A percentile compares a stretch with the other conserved stretches of the same genome.
Evolutionary conservation across 2,888 invertebrate genomes (phyloP).

Genomic region (Chloroclysta siterata): DNA sequence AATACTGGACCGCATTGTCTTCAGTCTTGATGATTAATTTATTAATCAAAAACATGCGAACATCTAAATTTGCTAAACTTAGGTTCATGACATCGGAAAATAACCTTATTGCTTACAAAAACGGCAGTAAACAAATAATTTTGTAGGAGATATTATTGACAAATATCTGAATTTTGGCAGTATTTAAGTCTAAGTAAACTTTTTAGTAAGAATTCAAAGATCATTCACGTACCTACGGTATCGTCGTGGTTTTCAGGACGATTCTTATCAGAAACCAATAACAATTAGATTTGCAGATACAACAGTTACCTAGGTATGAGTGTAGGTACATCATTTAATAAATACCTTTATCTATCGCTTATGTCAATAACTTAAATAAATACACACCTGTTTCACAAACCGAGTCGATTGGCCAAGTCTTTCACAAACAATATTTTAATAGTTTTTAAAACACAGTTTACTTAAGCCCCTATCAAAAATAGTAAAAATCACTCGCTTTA

Average conservation of each 20-base stretch:
- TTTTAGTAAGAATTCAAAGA: no score
- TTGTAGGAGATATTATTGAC: no score
- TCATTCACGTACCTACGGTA: no score
- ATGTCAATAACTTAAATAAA: slow-evolving; percentile 17
- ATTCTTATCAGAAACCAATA: neutral
- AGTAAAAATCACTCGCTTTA: slow-evolving; percentile 38
- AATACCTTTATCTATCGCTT: neutral
- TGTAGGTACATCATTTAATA: neutral
- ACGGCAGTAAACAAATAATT: no score
- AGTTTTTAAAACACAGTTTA: slow-evolving; percentile 17
- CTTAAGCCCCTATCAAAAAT: slow-evolving; percentile 18
- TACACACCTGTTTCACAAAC: slow-evolving; percentile 47
- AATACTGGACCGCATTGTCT: no score
- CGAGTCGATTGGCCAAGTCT: slow-evolving; percentile 18
- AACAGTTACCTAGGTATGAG: neutral
- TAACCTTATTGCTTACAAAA: no score
- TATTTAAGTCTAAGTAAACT: no score
- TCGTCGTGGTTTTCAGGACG: no score
- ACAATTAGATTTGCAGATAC: neutral
- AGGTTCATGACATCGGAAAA: neutral
- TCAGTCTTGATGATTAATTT: no score
- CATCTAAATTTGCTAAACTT: neutral
- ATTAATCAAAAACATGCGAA: neutral
- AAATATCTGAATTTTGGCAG: no score
- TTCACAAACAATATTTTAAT: slow-evolving; percentile 19